These are phyloP conservation scores for Ictidomys tridecemlineatus DNA, from an alignment of 2,113 vertebrate genomes.

Conservation along the genomic window DNA sequence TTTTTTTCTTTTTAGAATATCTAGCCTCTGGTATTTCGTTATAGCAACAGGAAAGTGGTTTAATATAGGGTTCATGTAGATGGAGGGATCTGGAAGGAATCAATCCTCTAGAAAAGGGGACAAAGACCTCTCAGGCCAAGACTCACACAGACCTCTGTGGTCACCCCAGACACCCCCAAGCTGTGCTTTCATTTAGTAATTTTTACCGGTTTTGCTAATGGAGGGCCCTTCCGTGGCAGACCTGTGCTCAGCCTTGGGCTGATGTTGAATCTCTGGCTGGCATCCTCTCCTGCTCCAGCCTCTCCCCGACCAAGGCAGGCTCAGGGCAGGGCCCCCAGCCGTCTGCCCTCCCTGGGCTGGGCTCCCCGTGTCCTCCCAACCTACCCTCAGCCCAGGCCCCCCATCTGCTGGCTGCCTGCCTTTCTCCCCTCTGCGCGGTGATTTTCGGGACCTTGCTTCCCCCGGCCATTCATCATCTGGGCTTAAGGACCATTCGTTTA, in stretches of 20 bases:
- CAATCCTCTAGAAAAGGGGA: fast-evolving
- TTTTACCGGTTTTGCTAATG: fast-evolving
- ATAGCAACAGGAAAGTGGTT: no score
- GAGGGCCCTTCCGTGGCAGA: fast-evolving
- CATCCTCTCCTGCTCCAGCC: no score
- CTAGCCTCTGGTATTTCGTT: background rate
- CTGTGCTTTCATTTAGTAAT: fast-evolving
- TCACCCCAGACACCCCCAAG: background rate
- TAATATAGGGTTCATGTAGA: background rate
- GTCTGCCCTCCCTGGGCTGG: fast-evolving
- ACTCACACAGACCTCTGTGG: fast-evolving
- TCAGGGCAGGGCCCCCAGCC: background rate
- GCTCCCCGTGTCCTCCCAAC: no score
- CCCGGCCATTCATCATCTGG: background rate
- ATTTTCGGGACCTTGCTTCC: background rate
- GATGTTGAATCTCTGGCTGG: fast-evolving
- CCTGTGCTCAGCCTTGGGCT: fast-evolving
- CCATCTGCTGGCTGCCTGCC: background rate
- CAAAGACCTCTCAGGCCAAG: background rate
- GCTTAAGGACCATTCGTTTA: background rate
- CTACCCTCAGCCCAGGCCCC: background rate
- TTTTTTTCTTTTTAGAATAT: background rate
- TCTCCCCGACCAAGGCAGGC: background rate
- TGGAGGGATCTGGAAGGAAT: background rate
- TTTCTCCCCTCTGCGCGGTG: background rate